A percentile compares a stretch with the other conserved stretches of the same genome.
Conservation (phyloP, 1,140 invertebrate species). For the Vanessa atalanta region DNA sequence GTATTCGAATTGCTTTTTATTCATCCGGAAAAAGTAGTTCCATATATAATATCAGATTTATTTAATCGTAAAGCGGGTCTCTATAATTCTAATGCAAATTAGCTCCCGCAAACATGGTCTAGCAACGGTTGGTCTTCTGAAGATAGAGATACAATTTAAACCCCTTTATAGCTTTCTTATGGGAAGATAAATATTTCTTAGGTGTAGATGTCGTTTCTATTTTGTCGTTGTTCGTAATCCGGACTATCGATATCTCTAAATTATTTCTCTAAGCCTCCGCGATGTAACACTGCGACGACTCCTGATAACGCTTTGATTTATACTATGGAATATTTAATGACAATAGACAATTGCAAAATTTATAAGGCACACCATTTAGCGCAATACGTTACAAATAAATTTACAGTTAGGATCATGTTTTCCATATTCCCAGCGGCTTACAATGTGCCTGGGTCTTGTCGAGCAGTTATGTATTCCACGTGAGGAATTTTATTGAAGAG, state of each 20-base stretch:
- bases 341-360: conserved; percentile 77
- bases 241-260: conserved; percentile 72
- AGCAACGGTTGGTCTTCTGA: conserved; percentile 30
- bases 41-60: conserved; percentile 4
- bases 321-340: conserved; percentile 75
- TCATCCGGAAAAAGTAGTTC: neutral
- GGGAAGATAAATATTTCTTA: conserved; percentile 44
- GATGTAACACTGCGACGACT: conserved; percentile 66
- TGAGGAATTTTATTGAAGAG: conserved; percentile 41
- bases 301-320: conserved; percentile 77
- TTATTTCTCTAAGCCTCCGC: conserved; percentile 67
- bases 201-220: conserved; percentile 48
- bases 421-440: conserved; percentile 56
- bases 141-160: conserved; percentile 38
- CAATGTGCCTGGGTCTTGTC: conserved; percentile 49
- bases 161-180: conserved; percentile 40
- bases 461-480: conserved; percentile 61
- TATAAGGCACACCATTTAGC: conserved; percentile 68
- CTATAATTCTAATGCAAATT: conserved; percentile 36
- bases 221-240: conserved; percentile 55
- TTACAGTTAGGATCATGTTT: conserved; percentile 63
- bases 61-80: neutral
- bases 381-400: conserved; percentile 70
- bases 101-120: conserved; percentile 27
- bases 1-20: too few species aligned